Evolutionary conservation across 2,888 invertebrate species (phyloP).

Genomic region (Orthosia incerta): DNA sequence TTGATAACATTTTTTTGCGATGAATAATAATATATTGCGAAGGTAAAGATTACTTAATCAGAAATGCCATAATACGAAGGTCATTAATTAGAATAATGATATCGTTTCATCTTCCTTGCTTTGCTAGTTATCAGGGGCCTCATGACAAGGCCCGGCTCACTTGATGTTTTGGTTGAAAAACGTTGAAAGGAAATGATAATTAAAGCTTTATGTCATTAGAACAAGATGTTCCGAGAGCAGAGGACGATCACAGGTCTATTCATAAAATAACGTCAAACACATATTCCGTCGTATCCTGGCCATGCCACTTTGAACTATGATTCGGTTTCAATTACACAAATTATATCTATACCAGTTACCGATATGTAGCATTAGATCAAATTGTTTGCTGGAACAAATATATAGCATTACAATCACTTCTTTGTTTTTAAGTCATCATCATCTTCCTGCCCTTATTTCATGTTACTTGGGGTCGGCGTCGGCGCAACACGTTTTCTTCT

Average conservation of each 20-base stretch:
- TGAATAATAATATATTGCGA: conserved; percentile 22
- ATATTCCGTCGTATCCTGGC: not conserved
- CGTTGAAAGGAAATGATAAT: not conserved
- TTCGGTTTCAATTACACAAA: not conserved
- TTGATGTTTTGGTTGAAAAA: not conserved
- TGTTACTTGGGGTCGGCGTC: too few relatives aligned
- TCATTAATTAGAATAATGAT: conserved; percentile 13
- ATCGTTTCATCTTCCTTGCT: not conserved
- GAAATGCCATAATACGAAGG: not conserved
- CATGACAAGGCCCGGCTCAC: not conserved
- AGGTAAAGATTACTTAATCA: not conserved
- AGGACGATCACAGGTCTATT: not conserved
- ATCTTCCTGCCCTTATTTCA: too few relatives aligned
- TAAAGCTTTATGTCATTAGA: not conserved
- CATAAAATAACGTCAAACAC: not conserved
- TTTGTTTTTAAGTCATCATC: too few relatives aligned
- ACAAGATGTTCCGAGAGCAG: not conserved
- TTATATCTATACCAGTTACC: too few relatives aligned
- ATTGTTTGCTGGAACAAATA: not conserved
- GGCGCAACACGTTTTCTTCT: too few relatives aligned
- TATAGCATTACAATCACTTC: too few relatives aligned
- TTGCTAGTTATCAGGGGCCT: not conserved
- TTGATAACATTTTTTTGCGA: conserved; percentile 45
- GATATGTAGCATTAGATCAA: not conserved
- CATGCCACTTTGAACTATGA: not conserved